phyloP scores from a whole-genome alignment of 1,140 invertebrate genomes.

The Leptinotarsa texana region DNA sequence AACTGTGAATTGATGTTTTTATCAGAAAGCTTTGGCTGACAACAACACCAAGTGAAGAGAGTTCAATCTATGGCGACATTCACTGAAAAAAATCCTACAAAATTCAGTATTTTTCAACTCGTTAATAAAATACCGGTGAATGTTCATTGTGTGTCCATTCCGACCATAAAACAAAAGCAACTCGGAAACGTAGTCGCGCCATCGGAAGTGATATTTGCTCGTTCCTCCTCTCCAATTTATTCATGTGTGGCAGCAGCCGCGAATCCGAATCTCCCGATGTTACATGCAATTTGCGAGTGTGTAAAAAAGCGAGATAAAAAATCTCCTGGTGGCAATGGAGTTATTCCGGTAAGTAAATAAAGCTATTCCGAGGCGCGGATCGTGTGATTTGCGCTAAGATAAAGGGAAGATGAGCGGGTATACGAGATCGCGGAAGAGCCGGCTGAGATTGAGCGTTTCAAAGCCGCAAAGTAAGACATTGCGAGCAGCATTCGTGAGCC shows the following conservation, averaged over 20 bases:
- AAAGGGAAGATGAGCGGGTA: conserved; percentile 34
- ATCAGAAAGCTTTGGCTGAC: too few species aligned
- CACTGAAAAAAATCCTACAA: too few species aligned
- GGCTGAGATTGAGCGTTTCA: conserved; percentile 30
- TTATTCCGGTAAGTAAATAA: conserved; percentile 46
- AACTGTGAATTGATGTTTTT: too few species aligned
- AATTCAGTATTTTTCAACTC: too few species aligned
- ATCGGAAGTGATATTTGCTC: conserved; percentile 5
- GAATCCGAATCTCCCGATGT: background rate
- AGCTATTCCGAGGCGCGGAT: conserved; percentile 42
- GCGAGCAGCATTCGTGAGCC: conserved; percentile 22
- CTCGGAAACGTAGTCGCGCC: background rate
- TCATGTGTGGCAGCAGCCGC: background rate
- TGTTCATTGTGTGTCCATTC: background rate
- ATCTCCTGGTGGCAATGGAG: conserved; percentile 36
- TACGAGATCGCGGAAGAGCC: conserved; percentile 28
- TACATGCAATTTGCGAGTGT: conserved; percentile 16
- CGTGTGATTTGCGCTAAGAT: conserved; percentile 41
- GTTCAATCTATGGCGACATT: too few species aligned
- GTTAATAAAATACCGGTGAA: background rate
- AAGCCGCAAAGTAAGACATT: conserved; percentile 37
- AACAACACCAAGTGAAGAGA: too few species aligned
- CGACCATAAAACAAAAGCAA: background rate
- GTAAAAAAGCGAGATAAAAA: conserved; percentile 29
- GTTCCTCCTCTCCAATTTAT: background rate